Evolutionary conservation across 2,797 vertebrate genomes (phyloP).

Genomic region (Cyprinodon diabolis): DNA sequence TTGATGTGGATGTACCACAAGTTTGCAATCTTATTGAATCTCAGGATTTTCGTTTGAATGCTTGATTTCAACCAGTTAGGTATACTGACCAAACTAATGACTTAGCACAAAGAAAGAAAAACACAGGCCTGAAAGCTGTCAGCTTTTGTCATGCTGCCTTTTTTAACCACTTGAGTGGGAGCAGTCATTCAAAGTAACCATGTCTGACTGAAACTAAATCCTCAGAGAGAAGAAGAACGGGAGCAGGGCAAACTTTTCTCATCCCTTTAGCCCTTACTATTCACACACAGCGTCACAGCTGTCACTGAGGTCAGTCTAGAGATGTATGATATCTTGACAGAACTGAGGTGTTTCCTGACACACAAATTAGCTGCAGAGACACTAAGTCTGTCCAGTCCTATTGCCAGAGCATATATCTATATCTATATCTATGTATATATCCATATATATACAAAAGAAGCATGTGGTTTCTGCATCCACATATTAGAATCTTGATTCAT

Average conservation of each 20-base stretch:
- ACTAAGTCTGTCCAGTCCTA: slow-evolving; percentile 32
- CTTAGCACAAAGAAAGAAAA: not conserved
- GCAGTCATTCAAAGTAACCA: slow-evolving; percentile 39
- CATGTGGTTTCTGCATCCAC: not conserved
- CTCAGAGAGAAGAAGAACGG: slow-evolving; percentile 29
- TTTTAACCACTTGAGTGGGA: slow-evolving; percentile 23
- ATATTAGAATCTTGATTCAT: not conserved
- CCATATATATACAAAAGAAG: no score
- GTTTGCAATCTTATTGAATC: no score
- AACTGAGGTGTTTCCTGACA: slow-evolving; percentile 54
- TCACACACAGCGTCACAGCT: slow-evolving; percentile 39
- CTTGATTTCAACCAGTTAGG: not conserved
- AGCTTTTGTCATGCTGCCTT: not conserved
- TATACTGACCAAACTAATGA: not conserved
- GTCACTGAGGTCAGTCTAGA: slow-evolving; percentile 50
- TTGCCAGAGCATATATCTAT: slow-evolving; percentile 5
- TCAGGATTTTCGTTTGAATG: not conserved
- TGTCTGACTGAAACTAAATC: slow-evolving; percentile 9
- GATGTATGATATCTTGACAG: slow-evolving; percentile 61
- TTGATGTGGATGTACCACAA: no score
- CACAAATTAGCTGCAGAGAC: slow-evolving; percentile 26
- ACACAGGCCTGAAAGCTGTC: not conserved
- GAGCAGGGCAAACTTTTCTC: slow-evolving; percentile 1
- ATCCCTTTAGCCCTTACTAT: not conserved
- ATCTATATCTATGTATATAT: not conserved